Evolutionary conservation across 2,797 vertebrate genomes (phyloP), one percentile per base, ranked within the genome.

Genomic region (Coendou prehensilis): DNA sequence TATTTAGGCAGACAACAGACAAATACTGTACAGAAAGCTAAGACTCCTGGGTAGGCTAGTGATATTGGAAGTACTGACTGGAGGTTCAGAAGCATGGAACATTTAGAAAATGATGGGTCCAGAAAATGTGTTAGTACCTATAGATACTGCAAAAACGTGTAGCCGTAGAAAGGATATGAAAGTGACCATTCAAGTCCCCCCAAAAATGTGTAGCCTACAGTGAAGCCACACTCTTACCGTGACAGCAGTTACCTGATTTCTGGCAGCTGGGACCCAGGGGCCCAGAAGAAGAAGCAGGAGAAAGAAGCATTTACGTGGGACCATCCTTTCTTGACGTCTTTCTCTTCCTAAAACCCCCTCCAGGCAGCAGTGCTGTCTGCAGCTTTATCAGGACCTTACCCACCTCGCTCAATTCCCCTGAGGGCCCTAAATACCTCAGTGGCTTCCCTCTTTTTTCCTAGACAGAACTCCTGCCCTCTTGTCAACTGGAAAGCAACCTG

Each of bases 381-480:
- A n/a, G 22, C 50, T 81, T 92, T 59, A 13, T 64, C 30, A n/a
- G 52, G 63, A 37, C 20, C 45, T 28, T 37, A 26, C 6, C 9
- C 45, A 56, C 33, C 57, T 92, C 64, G 57, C 78, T 88, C 8
- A 6, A 1, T 81, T 81, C 71, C 59, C 22, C 33, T 7, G 15
- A 52, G 28, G 18, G 6, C 45, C 54, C 73, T n/a, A 76, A 45
- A 50, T 22, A 59, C 2, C 57, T 80, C 52, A 28, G 30, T 85
- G 50, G 33, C 64, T 76, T 85, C 22, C 18, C 18, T 59, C 33
- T 37, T 81, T 87, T 82, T 45, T 30, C 30, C 28, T 69, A 61
- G 61, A 37, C 54, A 79, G 59, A 82, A 87, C 41, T 96, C 52
- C 67, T 64, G 83, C 41, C n/a, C 71, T 89, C 56, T 59, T 67